These are phyloP conservation scores for Dicrostonyx torquatus DNA, from an alignment of 2,797 vertebrate species.

Conservation along the genomic window DNA sequence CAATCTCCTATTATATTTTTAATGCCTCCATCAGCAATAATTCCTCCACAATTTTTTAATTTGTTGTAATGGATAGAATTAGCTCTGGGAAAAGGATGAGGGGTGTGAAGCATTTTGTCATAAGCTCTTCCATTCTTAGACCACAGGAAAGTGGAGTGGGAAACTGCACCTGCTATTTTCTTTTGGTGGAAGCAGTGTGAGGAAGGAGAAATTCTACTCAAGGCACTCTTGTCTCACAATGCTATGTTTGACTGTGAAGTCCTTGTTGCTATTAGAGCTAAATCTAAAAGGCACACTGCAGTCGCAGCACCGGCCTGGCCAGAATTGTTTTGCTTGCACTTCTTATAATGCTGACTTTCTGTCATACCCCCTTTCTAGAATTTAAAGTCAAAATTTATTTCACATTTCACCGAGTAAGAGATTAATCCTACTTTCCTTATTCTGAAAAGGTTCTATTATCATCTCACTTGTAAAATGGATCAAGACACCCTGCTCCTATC, in stretches of 20 bases:
- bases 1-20: not conserved
- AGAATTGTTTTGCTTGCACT: not conserved
- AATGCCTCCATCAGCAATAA: not conserved
- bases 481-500: not conserved
- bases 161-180: not conserved
- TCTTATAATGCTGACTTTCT: not conserved
- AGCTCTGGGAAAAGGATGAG: not conserved
- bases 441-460: not conserved
- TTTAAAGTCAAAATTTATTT: constrained; percentile 31
- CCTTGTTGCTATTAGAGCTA: not conserved
- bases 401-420: not conserved
- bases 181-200: not conserved
- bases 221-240: not conserved
- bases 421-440: not conserved
- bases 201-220: not conserved
- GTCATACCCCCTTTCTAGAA: not conserved
- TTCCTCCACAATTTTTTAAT: constrained; percentile 40
- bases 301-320: not conserved
- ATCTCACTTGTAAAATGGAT: not conserved
- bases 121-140: not conserved
- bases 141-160: not conserved
- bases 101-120: not conserved
- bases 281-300: not conserved
- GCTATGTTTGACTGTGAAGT: not conserved
- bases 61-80: not conserved